These are phyloP conservation scores for Epinephelus moara DNA, from an alignment of 2,113 vertebrate genomes.

Conservation along the genomic window DNA sequence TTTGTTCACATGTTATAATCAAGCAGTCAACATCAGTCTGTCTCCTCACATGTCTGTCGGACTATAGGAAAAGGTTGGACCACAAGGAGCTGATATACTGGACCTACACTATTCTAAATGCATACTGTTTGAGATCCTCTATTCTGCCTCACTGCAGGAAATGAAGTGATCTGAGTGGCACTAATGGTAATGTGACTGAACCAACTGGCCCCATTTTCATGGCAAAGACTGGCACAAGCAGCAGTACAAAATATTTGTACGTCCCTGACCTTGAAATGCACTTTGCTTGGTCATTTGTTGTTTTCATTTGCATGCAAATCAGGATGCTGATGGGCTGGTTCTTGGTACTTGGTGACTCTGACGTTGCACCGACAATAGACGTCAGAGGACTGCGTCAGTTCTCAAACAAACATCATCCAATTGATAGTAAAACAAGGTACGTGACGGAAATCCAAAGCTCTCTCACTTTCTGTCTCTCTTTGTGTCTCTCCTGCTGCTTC, in stretches of 20 bases:
- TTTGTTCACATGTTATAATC: neutral
- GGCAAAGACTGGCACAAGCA: slow-evolving; percentile 3
- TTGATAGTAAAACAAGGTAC: slow-evolving; percentile 20
- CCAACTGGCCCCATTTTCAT: slow-evolving; percentile 2
- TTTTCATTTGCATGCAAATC: slow-evolving; percentile 58
- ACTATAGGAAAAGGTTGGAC: neutral
- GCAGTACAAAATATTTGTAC: neutral
- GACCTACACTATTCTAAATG: neutral
- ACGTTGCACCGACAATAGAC: neutral
- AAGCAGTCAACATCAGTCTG: neutral
- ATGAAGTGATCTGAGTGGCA: neutral
- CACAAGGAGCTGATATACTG: neutral
- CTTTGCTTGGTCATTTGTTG: slow-evolving; percentile 8
- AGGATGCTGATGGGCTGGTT: neutral
- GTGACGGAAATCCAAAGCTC: slow-evolving; percentile 33
- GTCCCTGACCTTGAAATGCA: slow-evolving; percentile 41
- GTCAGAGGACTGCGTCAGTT: neutral
- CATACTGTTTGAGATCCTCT: neutral
- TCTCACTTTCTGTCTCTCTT: neutral
- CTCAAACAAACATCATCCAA: neutral
- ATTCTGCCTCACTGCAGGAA: neutral
- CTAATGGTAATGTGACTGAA: neutral
- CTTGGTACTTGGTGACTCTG: slow-evolving; percentile 7
- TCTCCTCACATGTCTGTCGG: neutral
- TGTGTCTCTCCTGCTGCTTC: neutral